Evolutionary conservation across 2,797 vertebrate genomes (phyloP), one percentile per base, ranked within the genome.

Genomic region (Sebastes trivittatus): DNA sequence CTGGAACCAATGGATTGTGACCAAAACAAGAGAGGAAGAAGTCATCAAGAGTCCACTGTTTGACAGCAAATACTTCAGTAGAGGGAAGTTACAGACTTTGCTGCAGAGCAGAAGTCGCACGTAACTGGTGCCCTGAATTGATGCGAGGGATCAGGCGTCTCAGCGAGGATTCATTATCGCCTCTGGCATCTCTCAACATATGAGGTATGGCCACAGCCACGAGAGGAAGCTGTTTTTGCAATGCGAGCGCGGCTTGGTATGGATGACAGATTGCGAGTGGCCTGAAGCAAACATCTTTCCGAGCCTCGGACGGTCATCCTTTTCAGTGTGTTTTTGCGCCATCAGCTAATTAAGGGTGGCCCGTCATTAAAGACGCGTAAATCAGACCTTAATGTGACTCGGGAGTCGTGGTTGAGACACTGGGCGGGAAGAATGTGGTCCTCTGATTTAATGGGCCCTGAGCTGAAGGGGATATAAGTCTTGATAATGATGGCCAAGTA

Each of bases 401-500:
- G 42, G 67, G 84, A 90, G 87, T 88, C 87, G 86, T 52, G 59
- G 86, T 52, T 90, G 84, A 91, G 90, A 91, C 88, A 85, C 85
- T 69, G 82, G 90, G 90, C 60, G 80, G 88, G 85, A 89, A 89
- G 90, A 93, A 86, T 87, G 88, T 87, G 92, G 86, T 87, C 84
- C 88, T 88, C 88, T 92, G 92, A 94, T 95, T 95, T 94, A 95
- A 94, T 90, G 86, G 90, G 83, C 87, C 85, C 89, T 61, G 89
- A 88, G 89, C 85, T 89, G 87, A 91, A 73, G 90, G 92, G 93
- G 91, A 90, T 86, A 93, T 94, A 93, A 90, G 93, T 94, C 92
- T 94, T 93, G 84, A 94, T 95, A 94, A 96, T 94, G 92, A 94
- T 92, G 83, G 83, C 92, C 73, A 88, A 94, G 91, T 92, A 89